A percentile compares a stretch with the other conserved stretches of the same genome.
These are phyloP conservation scores for Eupeodes luniger DNA, from an alignment of 2,888 invertebrate species.

Conservation along the genomic window DNA sequence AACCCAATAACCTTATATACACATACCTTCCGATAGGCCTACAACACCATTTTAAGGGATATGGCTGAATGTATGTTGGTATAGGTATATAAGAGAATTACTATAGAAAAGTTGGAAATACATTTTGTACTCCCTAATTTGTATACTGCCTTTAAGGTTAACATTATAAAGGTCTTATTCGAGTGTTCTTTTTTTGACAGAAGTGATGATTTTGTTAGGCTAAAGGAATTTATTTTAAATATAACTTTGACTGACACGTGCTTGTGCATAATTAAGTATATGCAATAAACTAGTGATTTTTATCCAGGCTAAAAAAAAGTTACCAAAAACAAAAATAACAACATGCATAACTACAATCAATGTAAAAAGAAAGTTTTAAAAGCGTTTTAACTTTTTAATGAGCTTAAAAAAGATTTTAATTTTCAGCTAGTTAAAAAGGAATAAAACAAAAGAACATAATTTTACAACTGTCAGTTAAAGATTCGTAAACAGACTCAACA, in stretches of 20 bases:
- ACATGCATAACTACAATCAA: neutral
- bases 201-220: neutral
- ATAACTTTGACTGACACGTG: neutral
- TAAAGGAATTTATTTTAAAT: conserved; percentile 4
- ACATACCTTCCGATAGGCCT: no score
- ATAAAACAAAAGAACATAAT: no score
- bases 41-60: neutral
- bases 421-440: no score
- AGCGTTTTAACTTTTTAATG: no score
- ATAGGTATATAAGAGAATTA: neutral
- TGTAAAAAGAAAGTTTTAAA: neutral
- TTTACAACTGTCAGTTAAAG: no score
- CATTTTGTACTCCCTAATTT: neutral
- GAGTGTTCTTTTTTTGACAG: neutral
- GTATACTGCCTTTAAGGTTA: neutral
- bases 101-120: conserved; percentile 14
- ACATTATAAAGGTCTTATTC: neutral
- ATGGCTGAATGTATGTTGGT: no score
- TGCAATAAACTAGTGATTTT: neutral
- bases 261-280: neutral
- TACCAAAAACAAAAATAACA: neutral
- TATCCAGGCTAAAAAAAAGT: neutral
- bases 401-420: no score
- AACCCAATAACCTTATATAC: conserved; percentile 49
- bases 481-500: no score